Evolutionary conservation across 2,113 vertebrate genomes (phyloP).

Genomic region (Crotalus tigris): DNA sequence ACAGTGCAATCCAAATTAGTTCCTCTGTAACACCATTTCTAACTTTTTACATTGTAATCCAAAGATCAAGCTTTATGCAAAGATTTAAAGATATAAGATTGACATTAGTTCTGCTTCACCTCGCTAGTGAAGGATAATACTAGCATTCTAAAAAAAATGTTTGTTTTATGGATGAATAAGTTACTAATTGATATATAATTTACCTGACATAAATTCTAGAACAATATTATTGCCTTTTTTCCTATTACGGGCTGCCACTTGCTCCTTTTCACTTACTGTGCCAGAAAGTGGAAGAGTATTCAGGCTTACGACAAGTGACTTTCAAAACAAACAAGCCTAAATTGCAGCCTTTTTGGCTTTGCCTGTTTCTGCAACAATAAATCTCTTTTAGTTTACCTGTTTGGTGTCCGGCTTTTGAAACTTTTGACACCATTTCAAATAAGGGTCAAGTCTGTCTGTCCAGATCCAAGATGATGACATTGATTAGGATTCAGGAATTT

Average conservation of each 20-base stretch:
- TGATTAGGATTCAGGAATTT: not conserved
- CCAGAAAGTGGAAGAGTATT: not conserved
- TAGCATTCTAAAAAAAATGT: constrained; percentile 61
- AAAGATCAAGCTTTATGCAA: constrained; percentile 53
- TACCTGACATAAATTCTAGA: constrained; percentile 54
- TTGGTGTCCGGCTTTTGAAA: not conserved
- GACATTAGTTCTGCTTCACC: constrained; percentile 59
- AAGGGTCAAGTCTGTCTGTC: not conserved
- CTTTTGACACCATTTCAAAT: not conserved
- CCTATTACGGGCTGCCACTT: not conserved
- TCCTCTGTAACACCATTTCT: not conserved
- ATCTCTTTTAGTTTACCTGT: not conserved
- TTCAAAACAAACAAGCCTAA: not conserved
- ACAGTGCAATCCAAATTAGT: not conserved
- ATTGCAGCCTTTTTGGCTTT: not conserved
- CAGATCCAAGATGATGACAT: not conserved
- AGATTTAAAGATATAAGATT: constrained; percentile 58
- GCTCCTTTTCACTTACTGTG: not conserved
- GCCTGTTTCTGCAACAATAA: not conserved
- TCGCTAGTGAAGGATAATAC: constrained; percentile 64
- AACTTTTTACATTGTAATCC: constrained; percentile 22
- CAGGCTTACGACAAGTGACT: not conserved
- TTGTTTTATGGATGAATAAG: constrained; percentile 65
- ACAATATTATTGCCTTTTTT: constrained; percentile 25
- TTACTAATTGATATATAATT: constrained; percentile 67